Conservation (phyloP, 2,113 vertebrate species). For the Glaucomys volans region DNA sequence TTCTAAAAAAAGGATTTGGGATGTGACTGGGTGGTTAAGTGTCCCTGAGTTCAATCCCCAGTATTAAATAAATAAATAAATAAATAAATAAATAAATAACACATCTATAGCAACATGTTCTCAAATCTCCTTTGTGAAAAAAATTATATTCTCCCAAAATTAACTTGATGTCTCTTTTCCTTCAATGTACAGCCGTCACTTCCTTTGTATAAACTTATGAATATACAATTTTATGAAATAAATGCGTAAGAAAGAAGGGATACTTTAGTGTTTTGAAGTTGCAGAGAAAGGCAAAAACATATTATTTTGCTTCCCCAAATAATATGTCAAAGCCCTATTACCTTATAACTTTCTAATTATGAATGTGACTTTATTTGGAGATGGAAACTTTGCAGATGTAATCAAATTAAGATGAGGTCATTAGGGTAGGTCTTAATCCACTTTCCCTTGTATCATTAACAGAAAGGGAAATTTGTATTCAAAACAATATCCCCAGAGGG, state of each 20-base stretch:
- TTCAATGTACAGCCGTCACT: not conserved
- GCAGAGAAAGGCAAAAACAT: not conserved
- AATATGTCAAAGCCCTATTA: not conserved
- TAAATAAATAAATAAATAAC: too few relatives aligned
- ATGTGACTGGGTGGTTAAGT: too few relatives aligned
- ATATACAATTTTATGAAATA: not conserved
- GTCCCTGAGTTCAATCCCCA: too few relatives aligned
- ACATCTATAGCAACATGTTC: not conserved
- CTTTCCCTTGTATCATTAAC: not conserved
- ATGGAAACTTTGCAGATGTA: not conserved
- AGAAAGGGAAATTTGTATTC: not conserved
- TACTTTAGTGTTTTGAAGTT: not conserved
- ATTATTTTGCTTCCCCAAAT: not conserved
- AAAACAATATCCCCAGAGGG: too few relatives aligned
- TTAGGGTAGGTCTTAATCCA: rapidly evolving
- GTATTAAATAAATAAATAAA: too few relatives aligned
- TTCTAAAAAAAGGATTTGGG: too few relatives aligned
- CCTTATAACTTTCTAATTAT: not conserved
- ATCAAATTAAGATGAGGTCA: not conserved
- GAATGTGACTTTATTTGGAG: not conserved
- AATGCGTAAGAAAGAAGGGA: not conserved
- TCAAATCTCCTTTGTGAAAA: not conserved
- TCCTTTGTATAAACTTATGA: not conserved
- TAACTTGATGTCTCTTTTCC: not conserved
- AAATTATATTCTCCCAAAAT: not conserved